Evolutionary conservation across 2,888 invertebrate genomes (phyloP), one percentile per base, ranked within the genome.

Genomic region (Drosophila meridionalis): DNA sequence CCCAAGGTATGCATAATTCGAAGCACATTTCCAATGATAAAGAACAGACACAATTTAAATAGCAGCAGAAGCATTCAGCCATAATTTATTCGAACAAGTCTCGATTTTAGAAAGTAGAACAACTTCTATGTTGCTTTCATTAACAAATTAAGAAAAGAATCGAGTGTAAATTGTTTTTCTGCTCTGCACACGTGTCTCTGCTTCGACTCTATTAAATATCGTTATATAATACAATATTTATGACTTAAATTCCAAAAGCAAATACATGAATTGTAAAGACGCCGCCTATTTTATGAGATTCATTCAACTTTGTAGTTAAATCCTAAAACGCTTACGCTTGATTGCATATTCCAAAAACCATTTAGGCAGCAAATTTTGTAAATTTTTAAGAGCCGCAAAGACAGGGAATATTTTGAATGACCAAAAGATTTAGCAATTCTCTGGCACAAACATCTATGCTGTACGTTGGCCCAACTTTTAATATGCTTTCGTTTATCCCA

Each of bases 371-470:
- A 6, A 9, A 36, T 36, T 45, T 36, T 34, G 20, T 57, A 14
- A 45, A 45, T 36, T 58, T 3, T 28, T 26, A 34, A 58, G 45
- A 34, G 58, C 58, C 45, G 58, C 58, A 58, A n/a, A 57, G 28
- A 58, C 26, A 45, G 26, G 45, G 40, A 43, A 34, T 43, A 57
- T 57, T 57, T 57, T 57, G 57, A 57, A 43, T 57, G 57, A 32
- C n/a, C 57, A 57, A 43, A 57, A 57, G 30, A 57, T 8, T 57
- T 43, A 32, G 32, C 20, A 43, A 32, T 14, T 14, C 32, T 57
- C 8, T 40, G 28, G 55, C 40, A 55, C 26, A 38, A 40, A 30
- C 0, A 2, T 28, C 40, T 40, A 1, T 28, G 3, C 1, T 9
- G 7, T 20, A 12, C 40, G 9, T n/a, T 56, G 32, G 56, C 1